These are phyloP conservation scores for Cephalophus harveyi DNA, from an alignment of 2,113 vertebrate genomes.

Conservation along the genomic window DNA sequence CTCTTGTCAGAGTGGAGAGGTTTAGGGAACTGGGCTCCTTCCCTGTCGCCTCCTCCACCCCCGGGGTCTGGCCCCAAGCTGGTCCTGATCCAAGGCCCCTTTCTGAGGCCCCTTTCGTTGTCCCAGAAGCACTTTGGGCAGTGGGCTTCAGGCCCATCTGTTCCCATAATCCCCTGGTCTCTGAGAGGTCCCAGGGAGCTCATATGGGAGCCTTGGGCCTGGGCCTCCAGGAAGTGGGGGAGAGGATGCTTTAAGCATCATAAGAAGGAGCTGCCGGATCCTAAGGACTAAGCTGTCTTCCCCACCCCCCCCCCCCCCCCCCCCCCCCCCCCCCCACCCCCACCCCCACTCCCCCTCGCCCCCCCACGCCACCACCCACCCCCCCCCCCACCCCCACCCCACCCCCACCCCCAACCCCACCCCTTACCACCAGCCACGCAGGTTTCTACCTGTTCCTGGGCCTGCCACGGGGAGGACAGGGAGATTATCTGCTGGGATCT, in stretches of 20 bases:
- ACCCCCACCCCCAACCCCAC: too few relatives aligned
- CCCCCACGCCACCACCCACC: too few relatives aligned
- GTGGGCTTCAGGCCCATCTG: conserved; percentile 18
- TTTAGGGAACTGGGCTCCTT: background rate
- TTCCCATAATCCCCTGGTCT: background rate
- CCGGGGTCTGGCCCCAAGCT: background rate
- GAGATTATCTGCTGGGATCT: background rate
- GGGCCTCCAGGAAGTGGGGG: background rate
- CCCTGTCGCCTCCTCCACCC: background rate
- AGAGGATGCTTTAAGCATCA: background rate
- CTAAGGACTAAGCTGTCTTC: background rate
- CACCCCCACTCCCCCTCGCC: too few relatives aligned
- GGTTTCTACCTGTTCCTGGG: background rate
- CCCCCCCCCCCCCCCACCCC: too few relatives aligned
- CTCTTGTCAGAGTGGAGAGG: background rate
- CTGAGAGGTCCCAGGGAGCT: background rate
- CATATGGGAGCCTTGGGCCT: background rate
- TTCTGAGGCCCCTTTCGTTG: background rate
- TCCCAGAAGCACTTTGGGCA: background rate
- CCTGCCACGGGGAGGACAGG: background rate
- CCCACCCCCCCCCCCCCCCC: too few relatives aligned
- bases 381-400: too few relatives aligned
- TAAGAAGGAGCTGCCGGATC: background rate
- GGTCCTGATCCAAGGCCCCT: background rate
- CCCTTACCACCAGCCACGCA: background rate